These are phyloP conservation scores for Brevipalpus yothersi DNA, from an alignment of 1,140 invertebrate genomes.

Conservation along the genomic window DNA sequence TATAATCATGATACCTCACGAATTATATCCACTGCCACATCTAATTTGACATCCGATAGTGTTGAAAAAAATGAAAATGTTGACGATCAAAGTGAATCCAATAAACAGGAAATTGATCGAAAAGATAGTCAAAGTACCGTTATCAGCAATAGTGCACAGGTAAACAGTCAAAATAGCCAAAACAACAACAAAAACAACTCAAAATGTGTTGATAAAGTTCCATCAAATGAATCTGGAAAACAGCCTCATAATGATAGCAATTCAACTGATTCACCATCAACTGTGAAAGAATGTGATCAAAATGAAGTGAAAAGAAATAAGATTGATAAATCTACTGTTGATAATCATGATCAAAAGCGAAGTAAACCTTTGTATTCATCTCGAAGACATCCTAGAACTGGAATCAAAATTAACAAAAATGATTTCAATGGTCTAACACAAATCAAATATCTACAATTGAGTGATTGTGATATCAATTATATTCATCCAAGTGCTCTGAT, in stretches of 20 bases:
- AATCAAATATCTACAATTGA: slow-evolving; percentile 3
- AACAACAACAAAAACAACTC: not conserved
- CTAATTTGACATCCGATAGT: not conserved
- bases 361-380: not conserved
- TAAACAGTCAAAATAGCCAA: not conserved
- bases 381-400: not conserved
- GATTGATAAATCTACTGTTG: not conserved
- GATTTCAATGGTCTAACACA: slow-evolving; percentile 2
- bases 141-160: not conserved
- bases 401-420: slow-evolving; percentile 5
- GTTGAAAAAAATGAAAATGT: not conserved
- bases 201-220: not conserved
- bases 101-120: not conserved
- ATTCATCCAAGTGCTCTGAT: slow-evolving; percentile 2
- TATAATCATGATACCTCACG: not conserved
- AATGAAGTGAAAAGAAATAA: not conserved
- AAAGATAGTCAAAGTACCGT: not conserved
- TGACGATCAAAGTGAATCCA: not conserved
- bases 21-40: not conserved
- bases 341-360: not conserved
- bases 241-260: not conserved
- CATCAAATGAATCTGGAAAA: not conserved
- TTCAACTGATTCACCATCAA: not conserved
- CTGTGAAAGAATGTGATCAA: not conserved
- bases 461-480: slow-evolving; percentile 2